Conservation (phyloP, 37 sponge, comb jelly and placozoan genomes). For the Cliona cf. orientalis region DNA sequence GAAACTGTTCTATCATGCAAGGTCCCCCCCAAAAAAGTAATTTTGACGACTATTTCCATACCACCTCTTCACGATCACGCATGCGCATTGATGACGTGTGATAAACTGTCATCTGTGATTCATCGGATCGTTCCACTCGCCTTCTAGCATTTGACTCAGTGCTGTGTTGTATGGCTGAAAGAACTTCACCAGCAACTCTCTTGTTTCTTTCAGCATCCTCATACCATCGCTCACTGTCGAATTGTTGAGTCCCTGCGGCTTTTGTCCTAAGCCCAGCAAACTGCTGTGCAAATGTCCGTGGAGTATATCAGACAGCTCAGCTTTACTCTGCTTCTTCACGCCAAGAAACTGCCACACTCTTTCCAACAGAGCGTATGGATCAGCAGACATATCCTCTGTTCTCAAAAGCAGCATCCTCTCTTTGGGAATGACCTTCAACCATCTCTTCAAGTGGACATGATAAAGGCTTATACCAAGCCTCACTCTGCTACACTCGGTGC, state of each 20-base stretch:
- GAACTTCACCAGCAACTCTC: constrained; percentile 20
- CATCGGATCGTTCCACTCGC: no score
- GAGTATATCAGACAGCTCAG: constrained; percentile 25
- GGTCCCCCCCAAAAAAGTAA: no score
- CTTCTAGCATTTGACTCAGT: constrained; percentile 10
- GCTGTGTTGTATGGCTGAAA: constrained; percentile 23
- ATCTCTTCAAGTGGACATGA: constrained; percentile 37
- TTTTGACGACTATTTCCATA: no score
- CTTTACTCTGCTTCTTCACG: background rate
- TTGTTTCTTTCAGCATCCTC: constrained; percentile 12
- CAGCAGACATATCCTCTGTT: constrained; percentile 42
- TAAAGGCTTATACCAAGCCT: constrained; percentile 57
- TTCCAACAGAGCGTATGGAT: constrained; percentile 13
- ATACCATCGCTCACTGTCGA: background rate
- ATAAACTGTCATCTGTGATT: no score
- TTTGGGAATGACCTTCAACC: constrained; percentile 42
- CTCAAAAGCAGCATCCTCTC: constrained; percentile 56
- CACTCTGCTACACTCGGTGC: constrained; percentile 14
- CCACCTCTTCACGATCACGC: no score
- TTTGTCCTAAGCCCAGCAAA: no score
- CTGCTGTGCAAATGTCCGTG: constrained; percentile 13
- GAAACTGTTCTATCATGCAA: no score
- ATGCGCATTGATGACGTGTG: no score
- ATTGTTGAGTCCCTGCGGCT: no score
- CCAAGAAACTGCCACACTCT: constrained; percentile 52